phyloP scores from a whole-genome alignment of 2,113 vertebrate genomes.

The Pterocles burchelli region DNA sequence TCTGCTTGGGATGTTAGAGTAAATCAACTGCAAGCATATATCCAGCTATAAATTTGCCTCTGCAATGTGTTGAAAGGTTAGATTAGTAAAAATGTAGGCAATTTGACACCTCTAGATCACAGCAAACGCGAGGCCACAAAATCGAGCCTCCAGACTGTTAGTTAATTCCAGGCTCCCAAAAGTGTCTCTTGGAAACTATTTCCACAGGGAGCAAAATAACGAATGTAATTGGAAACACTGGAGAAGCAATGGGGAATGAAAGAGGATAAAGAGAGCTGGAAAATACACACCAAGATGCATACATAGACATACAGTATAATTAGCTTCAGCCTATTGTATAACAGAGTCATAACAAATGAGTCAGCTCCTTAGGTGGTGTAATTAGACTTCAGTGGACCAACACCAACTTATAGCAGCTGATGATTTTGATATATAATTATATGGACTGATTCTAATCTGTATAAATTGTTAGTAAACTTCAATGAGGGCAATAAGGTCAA shows the following conservation, averaged over 20 bases:
- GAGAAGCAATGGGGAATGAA: slow-evolving; percentile 32
- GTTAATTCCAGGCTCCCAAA: slow-evolving; percentile 5
- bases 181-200: slow-evolving; percentile 43
- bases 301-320: slow-evolving; percentile 24
- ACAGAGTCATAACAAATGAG: slow-evolving; percentile 62
- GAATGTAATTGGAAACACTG: slow-evolving; percentile 50
- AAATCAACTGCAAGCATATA: background rate
- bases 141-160: background rate
- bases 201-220: slow-evolving; percentile 24
- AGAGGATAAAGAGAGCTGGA: slow-evolving; percentile 22
- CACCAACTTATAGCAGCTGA: slow-evolving; percentile 41
- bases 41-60: slow-evolving; percentile 34
- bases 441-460: slow-evolving; percentile 44
- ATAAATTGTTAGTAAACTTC: slow-evolving; percentile 50
- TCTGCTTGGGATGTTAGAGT: background rate
- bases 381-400: slow-evolving; percentile 41
- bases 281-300: slow-evolving; percentile 32
- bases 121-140: slow-evolving; percentile 18
- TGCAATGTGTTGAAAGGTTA: slow-evolving; percentile 42
- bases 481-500: slow-evolving; percentile 43
- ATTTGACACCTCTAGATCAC: slow-evolving; percentile 53
- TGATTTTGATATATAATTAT: slow-evolving; percentile 55
- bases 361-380: slow-evolving; percentile 65
- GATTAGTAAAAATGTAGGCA: slow-evolving; percentile 54
- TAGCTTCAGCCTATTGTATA: slow-evolving; percentile 54